Percentiles rank a stretch among this genome's conserved stretches.
Evolutionary conservation across 2,888 invertebrate species (phyloP).

Genomic region (Cecidostiba fungosa): DNA sequence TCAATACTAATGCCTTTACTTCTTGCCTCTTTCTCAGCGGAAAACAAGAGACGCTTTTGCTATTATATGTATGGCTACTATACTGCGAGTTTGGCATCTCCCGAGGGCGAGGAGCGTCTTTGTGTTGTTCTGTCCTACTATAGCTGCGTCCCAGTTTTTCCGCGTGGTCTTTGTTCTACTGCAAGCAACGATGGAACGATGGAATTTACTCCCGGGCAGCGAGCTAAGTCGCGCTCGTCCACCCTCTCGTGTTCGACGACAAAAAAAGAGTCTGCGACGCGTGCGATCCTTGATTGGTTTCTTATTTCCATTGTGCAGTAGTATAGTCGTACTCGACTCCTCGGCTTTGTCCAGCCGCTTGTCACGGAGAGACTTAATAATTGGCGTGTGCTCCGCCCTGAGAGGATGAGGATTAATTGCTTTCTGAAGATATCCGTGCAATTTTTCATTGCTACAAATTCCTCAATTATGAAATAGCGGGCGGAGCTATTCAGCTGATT

Average conservation of each 20-base stretch:
- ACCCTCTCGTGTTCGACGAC: neutral
- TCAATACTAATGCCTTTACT: constrained; percentile 66
- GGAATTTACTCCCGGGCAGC: constrained; percentile 52
- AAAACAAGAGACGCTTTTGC: constrained; percentile 29
- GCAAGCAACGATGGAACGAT: constrained; percentile 29
- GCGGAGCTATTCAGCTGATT: constrained; percentile 22
- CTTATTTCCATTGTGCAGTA: neutral
- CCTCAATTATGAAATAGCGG: constrained; percentile 11
- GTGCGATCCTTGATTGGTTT: constrained; percentile 27
- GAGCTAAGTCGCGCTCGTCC: neutral
- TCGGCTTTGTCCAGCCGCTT: constrained; percentile 10
- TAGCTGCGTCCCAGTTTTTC: constrained; percentile 41
- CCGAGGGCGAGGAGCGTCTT: constrained; percentile 15
- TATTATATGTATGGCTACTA: constrained; percentile 13
- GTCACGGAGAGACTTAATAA: neutral
- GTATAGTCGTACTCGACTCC: neutral
- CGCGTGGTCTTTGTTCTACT: constrained; percentile 44
- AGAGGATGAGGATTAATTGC: neutral
- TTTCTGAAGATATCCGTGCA: neutral
- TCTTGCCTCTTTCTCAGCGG: constrained; percentile 48
- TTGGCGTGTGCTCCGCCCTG: neutral
- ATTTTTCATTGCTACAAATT: constrained; percentile 2
- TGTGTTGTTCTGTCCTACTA: neutral
- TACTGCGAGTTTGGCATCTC: constrained; percentile 20
- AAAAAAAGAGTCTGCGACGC: constrained; percentile 26